Base-by-base conservation (phyloP, 2,888 invertebrate genomes). In the Epinotia nisella region DNA sequence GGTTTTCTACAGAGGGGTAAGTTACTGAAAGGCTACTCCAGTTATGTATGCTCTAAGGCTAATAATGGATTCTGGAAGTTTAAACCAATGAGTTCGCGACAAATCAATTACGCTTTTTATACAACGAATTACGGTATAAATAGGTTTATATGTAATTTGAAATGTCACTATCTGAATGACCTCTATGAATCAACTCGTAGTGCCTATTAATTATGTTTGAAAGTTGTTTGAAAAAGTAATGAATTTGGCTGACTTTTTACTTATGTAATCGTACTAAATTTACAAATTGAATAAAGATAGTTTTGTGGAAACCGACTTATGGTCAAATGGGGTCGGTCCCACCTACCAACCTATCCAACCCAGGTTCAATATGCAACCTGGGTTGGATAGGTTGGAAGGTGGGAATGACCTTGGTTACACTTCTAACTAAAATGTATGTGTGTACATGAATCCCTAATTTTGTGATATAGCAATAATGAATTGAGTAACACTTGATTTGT, bases 381-480 rank as follows among this genome's bases (percentile, higher is more conserved):
- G n/a, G n/a, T n/a, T n/a, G n/a, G n/a, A n/a, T n/a, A n/a, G n/a
- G n/a, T n/a, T n/a, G n/a, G n/a, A n/a, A n/a, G n/a, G n/a, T n/a
- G n/a, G n/a, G n/a, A n/a, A n/a, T n/a, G n/a, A n/a, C n/a, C n/a
- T 49, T n/a, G 49, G 49, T 49, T 49, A n/a, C 1, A n/a, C n/a
- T 45, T 45, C 15, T 45, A 3, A 45, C 13, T 45, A 45, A 45
- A 21, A 62, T 49, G 21, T 61, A 61, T 24, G 24, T 5, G 15
- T n/a, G 3, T 29, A 21, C 29, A 24, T 1, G 29, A 15, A 7
- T 19, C 49, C 58, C 45, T 49, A 58, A 24, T 45, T 66, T 60
- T 71, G 71, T 71, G 71, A 71, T 71, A 71, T 71, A 58, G 51
- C 17, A 15, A n/a, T 65, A 65, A 71, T 65, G 65, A 5, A 69